Conservation (phyloP, 2,888 invertebrate species). For the Agrenia bidenticulata region DNA sequence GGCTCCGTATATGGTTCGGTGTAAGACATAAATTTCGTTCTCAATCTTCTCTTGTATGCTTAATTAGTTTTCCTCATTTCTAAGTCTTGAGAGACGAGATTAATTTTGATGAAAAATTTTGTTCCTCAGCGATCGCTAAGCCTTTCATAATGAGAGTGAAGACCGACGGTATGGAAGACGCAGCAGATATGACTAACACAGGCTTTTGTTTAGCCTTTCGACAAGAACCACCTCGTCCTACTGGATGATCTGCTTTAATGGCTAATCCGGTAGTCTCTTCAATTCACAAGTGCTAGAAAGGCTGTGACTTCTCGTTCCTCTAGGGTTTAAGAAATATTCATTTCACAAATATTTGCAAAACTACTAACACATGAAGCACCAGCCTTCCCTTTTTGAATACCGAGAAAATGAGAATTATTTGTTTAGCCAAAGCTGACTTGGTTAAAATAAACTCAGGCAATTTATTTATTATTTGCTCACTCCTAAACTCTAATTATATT, state of each 20-base stretch:
- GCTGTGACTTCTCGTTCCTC: no score
- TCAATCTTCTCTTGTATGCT: slow-evolving; percentile 1
- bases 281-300: neutral
- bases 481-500: no score
- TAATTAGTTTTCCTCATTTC: slow-evolving; percentile 7
- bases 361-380: no score
- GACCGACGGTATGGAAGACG: slow-evolving; percentile 33
- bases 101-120: slow-evolving; percentile 21
- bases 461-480: no score
- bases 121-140: slow-evolving; percentile 40
- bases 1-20: slow-evolving; percentile 29
- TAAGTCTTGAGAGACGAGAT: neutral
- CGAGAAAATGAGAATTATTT: neutral
- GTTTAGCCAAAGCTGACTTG: neutral
- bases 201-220: slow-evolving; percentile 47
- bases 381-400: neutral
- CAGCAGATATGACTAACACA: slow-evolving; percentile 37
- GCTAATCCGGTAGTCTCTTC: neutral
- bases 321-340: neutral
- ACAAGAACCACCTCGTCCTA: slow-evolving; percentile 43
- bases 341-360: slow-evolving; percentile 9
- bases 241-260: slow-evolving; percentile 14
- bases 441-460: neutral
- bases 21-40: slow-evolving; percentile 20
- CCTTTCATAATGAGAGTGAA: slow-evolving; percentile 49